These are phyloP conservation scores for Ploceus nigricollis DNA, from an alignment of 2,113 vertebrate species.

Conservation along the genomic window DNA sequence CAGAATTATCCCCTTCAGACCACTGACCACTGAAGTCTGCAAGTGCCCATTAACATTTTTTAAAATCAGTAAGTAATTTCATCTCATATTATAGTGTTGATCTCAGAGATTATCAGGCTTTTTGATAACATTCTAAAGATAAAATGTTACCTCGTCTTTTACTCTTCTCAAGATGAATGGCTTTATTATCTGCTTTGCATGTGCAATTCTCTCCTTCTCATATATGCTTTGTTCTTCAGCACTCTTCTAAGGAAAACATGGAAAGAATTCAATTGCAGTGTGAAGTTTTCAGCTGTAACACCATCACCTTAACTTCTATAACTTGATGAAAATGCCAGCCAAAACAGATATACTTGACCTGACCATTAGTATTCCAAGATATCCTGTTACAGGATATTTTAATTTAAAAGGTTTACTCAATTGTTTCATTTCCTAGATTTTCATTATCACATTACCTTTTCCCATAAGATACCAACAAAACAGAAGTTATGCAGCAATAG, in stretches of 20 bases:
- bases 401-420: not conserved
- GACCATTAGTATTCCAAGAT: not conserved
- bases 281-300: not conserved
- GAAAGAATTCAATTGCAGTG: not conserved
- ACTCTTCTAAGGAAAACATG: conserved; percentile 79
- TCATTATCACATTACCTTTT: not conserved
- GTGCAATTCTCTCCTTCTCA: conserved; percentile 91
- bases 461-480: not conserved
- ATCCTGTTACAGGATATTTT: not conserved
- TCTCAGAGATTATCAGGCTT: not conserved
- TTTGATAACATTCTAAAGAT: not conserved
- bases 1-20: not conserved
- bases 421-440: not conserved
- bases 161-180: conserved; percentile 95
- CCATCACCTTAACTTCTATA: not conserved
- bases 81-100: not conserved
- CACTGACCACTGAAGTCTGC: not conserved
- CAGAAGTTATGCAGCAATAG: not conserved
- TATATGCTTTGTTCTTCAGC: conserved; percentile 89
- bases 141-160: conserved; percentile 86
- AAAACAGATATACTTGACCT: not conserved
- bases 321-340: not conserved
- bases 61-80: not conserved
- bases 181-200: conserved; percentile 96
- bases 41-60: not conserved